These are phyloP conservation scores for Anoplopoma fimbria DNA, from an alignment of 2,113 vertebrate species.

Conservation along the genomic window DNA sequence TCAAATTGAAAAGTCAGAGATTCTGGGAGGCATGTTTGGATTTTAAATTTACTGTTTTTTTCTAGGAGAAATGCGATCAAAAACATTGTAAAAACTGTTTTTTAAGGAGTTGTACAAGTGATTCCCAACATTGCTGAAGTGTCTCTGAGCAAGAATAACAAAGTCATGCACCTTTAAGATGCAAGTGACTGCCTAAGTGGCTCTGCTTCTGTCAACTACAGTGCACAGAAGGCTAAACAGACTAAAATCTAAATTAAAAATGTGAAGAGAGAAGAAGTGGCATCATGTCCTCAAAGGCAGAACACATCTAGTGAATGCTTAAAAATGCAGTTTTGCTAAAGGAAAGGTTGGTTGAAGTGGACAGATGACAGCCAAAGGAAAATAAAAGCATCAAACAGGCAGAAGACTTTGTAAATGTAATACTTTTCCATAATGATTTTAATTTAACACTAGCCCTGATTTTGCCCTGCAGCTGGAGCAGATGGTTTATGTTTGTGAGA, in stretches of 20 bases:
- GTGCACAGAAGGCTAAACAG: background rate
- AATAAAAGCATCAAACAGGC: constrained; percentile 17
- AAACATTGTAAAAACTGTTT: background rate
- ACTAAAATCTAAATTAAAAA: background rate
- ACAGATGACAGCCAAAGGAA: constrained; percentile 27
- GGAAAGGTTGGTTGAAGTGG: constrained; percentile 31
- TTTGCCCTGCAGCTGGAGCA: background rate
- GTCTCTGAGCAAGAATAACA: background rate
- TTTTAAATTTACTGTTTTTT: background rate
- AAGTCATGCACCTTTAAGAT: background rate
- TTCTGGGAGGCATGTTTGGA: background rate
- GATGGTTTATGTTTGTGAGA: background rate
- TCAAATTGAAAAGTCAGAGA: background rate
- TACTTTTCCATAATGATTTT: background rate
- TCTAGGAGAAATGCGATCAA: background rate
- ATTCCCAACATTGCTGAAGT: background rate
- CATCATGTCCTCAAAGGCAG: background rate
- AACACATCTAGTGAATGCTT: background rate
- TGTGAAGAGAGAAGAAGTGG: background rate
- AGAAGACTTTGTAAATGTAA: background rate
- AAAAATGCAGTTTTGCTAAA: constrained; percentile 31
- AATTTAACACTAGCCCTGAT: background rate
- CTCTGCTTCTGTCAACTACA: background rate
- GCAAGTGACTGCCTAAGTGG: background rate
- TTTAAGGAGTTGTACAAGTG: background rate